Percentiles rank a stretch among this genome's conserved stretches.
Evolutionary conservation across 2,797 vertebrate genomes (phyloP).

Genomic region (Brachyalestes nurse): DNA sequence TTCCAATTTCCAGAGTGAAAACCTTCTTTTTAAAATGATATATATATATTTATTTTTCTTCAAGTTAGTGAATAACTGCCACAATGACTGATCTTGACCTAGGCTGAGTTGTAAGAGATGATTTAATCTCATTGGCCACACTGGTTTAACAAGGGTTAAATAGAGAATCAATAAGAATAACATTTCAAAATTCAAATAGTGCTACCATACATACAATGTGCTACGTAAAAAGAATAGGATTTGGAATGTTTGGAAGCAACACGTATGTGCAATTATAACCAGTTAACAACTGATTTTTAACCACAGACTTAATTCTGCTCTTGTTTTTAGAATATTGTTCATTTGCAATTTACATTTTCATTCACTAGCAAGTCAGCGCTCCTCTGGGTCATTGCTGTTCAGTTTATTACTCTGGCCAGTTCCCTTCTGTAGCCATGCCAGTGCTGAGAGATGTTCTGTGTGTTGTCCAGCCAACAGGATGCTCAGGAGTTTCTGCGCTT

Average conservation of each 20-base stretch:
- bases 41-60: too few relatives aligned
- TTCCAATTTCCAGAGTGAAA: neutral
- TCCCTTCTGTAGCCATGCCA: neutral
- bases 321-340: neutral
- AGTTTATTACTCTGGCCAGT: neutral
- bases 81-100: neutral
- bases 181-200: neutral
- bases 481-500: conserved; percentile 98
- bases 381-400: neutral
- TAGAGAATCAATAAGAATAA: too few relatives aligned
- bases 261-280: too few relatives aligned
- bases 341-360: neutral
- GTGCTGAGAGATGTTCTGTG: conserved; percentile 16
- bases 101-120: too few relatives aligned
- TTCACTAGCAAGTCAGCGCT: neutral
- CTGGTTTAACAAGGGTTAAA: too few relatives aligned
- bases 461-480: conserved; percentile 78
- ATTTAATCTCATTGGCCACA: too few relatives aligned
- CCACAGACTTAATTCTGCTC: neutral
- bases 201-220: neutral
- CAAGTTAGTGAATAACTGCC: neutral
- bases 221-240: neutral
- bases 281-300: neutral
- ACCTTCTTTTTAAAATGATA: neutral
- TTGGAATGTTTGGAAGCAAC: neutral